A percentile compares a stretch with the other conserved stretches of the same genome.
Evolutionary conservation across 2,888 invertebrate genomes (phyloP).

Genomic region (Maniola hyperantus): DNA sequence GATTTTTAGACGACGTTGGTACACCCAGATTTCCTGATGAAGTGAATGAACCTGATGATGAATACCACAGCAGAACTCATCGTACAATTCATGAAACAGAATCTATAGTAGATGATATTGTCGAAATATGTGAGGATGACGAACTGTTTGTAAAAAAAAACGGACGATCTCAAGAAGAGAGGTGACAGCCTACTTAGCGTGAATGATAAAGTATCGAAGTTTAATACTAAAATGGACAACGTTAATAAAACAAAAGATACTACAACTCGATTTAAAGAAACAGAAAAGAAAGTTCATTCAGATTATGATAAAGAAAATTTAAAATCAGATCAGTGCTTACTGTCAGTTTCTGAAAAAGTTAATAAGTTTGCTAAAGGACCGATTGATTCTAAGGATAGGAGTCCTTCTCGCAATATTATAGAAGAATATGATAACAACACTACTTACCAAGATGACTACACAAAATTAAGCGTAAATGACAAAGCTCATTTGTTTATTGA

Average conservation of each 20-base stretch:
- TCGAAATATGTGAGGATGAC: slow-evolving; percentile 80
- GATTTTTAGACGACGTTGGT: slow-evolving; percentile 81
- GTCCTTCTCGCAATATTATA: slow-evolving; percentile 67
- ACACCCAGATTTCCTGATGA: slow-evolving; percentile 88
- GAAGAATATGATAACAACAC: slow-evolving; percentile 81
- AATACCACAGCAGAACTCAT: slow-evolving; percentile 64
- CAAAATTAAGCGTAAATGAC: slow-evolving; percentile 84
- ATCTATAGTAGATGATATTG: slow-evolving; percentile 82
- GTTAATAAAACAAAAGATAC: slow-evolving; percentile 57
- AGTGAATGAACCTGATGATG: slow-evolving; percentile 89
- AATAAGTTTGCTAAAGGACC: slow-evolving; percentile 84
- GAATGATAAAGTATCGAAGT: slow-evolving; percentile 81
- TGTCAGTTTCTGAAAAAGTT: slow-evolving; percentile 87
- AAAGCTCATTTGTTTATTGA: slow-evolving; percentile 85
- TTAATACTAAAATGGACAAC: slow-evolving; percentile 68
- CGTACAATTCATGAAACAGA: slow-evolving; percentile 83
- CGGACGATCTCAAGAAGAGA: slow-evolving; percentile 62
- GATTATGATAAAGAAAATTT: slow-evolving; percentile 77
- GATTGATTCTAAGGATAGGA: slow-evolving; percentile 63
- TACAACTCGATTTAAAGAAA: slow-evolving; percentile 57
- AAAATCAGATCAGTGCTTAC: slow-evolving; percentile 83
- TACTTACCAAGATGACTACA: slow-evolving; percentile 73
- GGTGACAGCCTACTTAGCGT: slow-evolving; percentile 81
- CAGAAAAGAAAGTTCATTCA: slow-evolving; percentile 70
- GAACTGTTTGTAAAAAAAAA: slow-evolving; percentile 67